Percentiles rank a stretch among this genome's conserved stretches.
These are phyloP conservation scores for Mirza zaza DNA, from an alignment of 2,113 vertebrate genomes.

Conservation along the genomic window DNA sequence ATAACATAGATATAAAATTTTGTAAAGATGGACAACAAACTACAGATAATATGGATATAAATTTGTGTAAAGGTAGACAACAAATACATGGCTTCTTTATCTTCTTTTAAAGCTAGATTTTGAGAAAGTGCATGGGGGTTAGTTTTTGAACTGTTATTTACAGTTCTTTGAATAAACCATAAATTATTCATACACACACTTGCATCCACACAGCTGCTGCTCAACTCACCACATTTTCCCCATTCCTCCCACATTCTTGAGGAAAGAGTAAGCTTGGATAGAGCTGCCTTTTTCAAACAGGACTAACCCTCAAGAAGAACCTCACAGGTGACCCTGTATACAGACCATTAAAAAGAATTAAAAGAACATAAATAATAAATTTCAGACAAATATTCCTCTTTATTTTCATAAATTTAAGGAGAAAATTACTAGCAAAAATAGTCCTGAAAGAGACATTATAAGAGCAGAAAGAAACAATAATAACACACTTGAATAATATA, in stretches of 20 bases:
- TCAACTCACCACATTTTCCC: not conserved
- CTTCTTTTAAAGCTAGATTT: not conserved
- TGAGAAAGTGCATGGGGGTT: not conserved
- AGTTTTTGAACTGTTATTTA: not conserved
- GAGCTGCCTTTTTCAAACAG: not conserved
- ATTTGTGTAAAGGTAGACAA: not conserved
- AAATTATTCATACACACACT: not conserved
- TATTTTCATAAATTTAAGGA: not conserved
- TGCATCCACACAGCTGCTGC: not conserved
- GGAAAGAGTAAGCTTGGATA: not conserved
- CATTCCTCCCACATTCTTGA: not conserved
- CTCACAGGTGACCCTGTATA: not conserved
- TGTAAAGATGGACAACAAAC: not conserved
- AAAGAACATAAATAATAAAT: not conserved
- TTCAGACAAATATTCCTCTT: not conserved
- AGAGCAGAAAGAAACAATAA: not conserved
- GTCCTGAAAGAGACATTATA: not conserved
- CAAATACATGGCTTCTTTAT: not conserved
- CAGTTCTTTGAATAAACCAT: not conserved
- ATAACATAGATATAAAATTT: not conserved
- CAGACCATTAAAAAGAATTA: not conserved
- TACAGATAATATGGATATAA: not conserved
- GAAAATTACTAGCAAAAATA: not conserved
- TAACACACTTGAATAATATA: not conserved
- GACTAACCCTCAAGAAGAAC: not conserved